Evolutionary conservation across 2,797 vertebrate genomes (phyloP), one percentile per base, ranked within the genome.

Genomic region (Phaenicophaeus curvirostris): DNA sequence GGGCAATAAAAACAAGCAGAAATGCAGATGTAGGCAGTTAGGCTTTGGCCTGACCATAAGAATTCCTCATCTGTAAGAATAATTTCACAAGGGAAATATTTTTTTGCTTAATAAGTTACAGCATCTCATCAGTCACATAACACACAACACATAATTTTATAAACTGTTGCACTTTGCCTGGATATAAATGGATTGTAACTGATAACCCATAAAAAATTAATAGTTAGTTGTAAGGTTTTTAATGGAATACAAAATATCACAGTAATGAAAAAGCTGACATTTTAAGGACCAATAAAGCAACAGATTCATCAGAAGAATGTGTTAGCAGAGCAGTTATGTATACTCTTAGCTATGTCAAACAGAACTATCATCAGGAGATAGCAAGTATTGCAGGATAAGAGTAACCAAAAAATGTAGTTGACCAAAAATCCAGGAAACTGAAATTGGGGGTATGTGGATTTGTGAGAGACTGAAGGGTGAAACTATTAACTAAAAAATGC

Each of bases 181-280:
- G 62, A 10, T 95, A 78, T 86, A 85, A 95, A 94, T 90, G 85
- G 58, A 73, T 94, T 90, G 79, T 86, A 91, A 86, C 85, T 93
- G 94, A 91, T 94, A 95, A 91, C 15, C 42, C 66, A 77, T 94
- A 84, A 95, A 96, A 95, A 94, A 81, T n/a, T 86, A 91, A 78
- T 93, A 89, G 76, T 83, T 71, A 59, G 53, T 68, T 85, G 11
- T 90, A 81, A 90, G 55, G 13, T 82, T 93, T 94, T 90, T 91
- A 94, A 72, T 86, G 76, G 91, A 84, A 75, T 81, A 86, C 89
- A 89, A 96, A 90, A 62, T 42, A 82, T 13, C 1, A 1, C 31
- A 30, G 69, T 91, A 76, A 81, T 94, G 92, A 90, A 94, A 95
- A 91, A 66, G 42, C 55, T 91, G 87, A 57, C 28, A 13, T 86